phyloP scores from a whole-genome alignment of 2,113 vertebrate genomes.

The Micronycteris hirsuta region DNA sequence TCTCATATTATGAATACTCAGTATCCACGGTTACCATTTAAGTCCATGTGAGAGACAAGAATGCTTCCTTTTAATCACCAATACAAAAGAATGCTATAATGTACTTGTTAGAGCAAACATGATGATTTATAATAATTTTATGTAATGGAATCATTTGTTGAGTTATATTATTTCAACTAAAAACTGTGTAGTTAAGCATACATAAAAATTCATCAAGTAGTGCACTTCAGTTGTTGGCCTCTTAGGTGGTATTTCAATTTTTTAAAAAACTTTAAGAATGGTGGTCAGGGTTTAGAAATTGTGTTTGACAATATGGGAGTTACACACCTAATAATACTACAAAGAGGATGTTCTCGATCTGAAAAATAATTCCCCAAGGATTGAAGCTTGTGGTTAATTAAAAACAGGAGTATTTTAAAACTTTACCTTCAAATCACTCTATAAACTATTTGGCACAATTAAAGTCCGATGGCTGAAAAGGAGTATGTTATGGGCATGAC shows the following conservation, averaged over 20 bases:
- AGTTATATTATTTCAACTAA: background rate
- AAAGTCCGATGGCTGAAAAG: slow-evolving; percentile 43
- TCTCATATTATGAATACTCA: background rate
- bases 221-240: background rate
- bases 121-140: background rate
- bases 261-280: background rate
- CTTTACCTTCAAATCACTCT: background rate
- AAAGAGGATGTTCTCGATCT: slow-evolving; percentile 47
- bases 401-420: slow-evolving; percentile 62
- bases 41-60: background rate
- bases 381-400: slow-evolving; percentile 54
- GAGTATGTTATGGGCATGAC: slow-evolving; percentile 55
- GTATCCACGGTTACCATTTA: background rate
- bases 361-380: background rate
- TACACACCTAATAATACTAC: slow-evolving; percentile 20
- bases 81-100: background rate
- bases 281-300: slow-evolving; percentile 20
- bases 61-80: background rate
- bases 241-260: slow-evolving; percentile 26
- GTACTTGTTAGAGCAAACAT: background rate
- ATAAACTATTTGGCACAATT: slow-evolving; percentile 47
- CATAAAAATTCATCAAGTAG: background rate
- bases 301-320: slow-evolving; percentile 28
- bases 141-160: background rate
- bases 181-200: background rate